These are phyloP conservation scores for Ochropleura plecta DNA, from an alignment of 2,888 invertebrate species.

Conservation along the genomic window DNA sequence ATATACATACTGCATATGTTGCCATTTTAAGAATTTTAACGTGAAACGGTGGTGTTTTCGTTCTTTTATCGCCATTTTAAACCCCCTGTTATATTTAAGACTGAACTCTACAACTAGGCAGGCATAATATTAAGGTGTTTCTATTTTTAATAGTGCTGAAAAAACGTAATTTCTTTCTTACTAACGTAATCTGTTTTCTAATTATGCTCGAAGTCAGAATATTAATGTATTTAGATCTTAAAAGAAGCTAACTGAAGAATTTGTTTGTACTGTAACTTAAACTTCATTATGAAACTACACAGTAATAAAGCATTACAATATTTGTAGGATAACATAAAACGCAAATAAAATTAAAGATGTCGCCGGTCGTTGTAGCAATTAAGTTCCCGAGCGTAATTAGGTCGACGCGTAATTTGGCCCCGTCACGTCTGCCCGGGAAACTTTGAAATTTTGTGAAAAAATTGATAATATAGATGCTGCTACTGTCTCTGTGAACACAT, in stretches of 20 bases:
- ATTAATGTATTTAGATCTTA: no score
- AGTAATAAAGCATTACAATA: constrained; percentile 50
- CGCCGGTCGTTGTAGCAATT: constrained; percentile 61
- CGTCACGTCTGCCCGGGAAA: constrained; percentile 26
- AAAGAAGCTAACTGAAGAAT: not conserved
- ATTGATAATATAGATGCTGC: not conserved
- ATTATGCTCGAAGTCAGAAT: no score
- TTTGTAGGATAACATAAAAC: constrained; percentile 56
- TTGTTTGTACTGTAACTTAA: constrained; percentile 4
- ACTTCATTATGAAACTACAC: constrained; percentile 17
- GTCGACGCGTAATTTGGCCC: constrained; percentile 54
- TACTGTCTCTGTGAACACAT: not conserved
- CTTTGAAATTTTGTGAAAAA: constrained; percentile 49
- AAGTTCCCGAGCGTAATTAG: constrained; percentile 58
- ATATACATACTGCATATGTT: no score
- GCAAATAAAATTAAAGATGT: constrained; percentile 64
- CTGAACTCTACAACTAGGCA: no score
- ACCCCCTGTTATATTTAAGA: no score
- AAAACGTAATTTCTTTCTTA: no score
- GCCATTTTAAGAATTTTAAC: no score
- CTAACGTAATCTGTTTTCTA: no score
- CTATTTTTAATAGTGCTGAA: no score
- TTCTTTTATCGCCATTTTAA: no score
- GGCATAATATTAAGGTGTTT: no score
- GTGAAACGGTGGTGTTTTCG: no score